Conservation (phyloP, 2,797 vertebrate species). For the Leptatherina wallacei region DNA sequence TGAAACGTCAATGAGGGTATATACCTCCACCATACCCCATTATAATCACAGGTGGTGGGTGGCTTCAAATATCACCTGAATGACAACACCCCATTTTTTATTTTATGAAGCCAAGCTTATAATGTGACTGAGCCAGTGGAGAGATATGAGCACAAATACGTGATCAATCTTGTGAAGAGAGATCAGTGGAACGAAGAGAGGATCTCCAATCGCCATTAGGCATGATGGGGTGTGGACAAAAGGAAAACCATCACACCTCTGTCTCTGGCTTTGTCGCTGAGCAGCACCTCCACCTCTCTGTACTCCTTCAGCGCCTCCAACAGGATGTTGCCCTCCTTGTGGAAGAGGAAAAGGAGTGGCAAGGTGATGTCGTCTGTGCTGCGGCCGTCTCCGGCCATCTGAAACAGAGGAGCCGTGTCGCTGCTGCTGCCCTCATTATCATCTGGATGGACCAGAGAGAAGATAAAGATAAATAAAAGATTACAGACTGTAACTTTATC, state of each 20-base stretch:
- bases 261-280: constrained; percentile 96
- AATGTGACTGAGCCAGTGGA: constrained; percentile 26
- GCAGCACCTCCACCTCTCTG: constrained; percentile 93
- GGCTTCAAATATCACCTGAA: constrained; percentile 34
- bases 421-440: constrained; percentile 99
- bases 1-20: constrained; percentile 43
- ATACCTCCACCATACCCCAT: constrained; percentile 28
- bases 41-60: constrained; percentile 36
- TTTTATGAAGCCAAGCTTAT: constrained; percentile 46
- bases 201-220: neutral
- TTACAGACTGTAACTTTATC: neutral
- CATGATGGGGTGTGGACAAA: neutral
- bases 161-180: constrained; percentile 24
- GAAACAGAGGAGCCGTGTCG: constrained; percentile 97
- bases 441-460: constrained; percentile 77
- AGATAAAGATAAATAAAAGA: neutral
- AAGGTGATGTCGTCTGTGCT: constrained; percentile 93
- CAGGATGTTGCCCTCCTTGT: constrained; percentile 97
- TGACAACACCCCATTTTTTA: constrained; percentile 47
- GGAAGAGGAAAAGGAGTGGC: constrained; percentile 96
- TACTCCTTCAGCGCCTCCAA: constrained; percentile 93
- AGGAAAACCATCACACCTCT: constrained; percentile 84
- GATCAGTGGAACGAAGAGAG: constrained; percentile 11
- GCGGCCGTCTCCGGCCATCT: constrained; percentile 98
- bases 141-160: constrained; percentile 11